Evolutionary conservation across 2,113 vertebrate species (phyloP), one percentile per base, ranked within the genome.

Genomic region (Prietella phreatophila): DNA sequence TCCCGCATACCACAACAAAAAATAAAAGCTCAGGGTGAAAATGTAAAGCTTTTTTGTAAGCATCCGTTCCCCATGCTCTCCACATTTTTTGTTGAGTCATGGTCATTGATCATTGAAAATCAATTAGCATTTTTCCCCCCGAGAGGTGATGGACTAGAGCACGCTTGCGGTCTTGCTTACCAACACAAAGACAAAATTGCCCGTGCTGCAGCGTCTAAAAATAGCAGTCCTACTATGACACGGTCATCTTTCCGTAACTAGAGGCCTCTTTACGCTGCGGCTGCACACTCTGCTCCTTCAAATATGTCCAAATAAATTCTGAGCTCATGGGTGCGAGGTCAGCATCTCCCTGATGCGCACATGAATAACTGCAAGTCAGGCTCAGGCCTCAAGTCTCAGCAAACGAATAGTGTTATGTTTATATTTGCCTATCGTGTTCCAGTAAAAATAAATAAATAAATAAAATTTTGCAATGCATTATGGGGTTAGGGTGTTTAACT

Each of bases 201-300:
- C 87, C 78, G 55, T 90, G 73, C 67, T 85, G 86, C 83, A 78
- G 84, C 75, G 20, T 69, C 86, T 88, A 86, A 86, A 86, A 90
- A 90, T 80, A 88, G 83, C 87, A 55, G 83, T 73, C 56, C 76
- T 83, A 63, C 75, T 42, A 86, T 73, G 61, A 83, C 81, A 86
- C 30, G 63, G 83, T 76, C 85, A 47, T 82, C 79, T 6, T 58
- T 60, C 53, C 36, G 33, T 82, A 82, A 71, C 85, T 82, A 36
- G 53, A 80, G 88, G 36, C 61, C 47, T 85, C 61, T 89, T 84
- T 76, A 87, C 47, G 25, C n/a, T 55, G 53, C n/a, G 60, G 67
- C 25, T 82, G 75, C 33, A 80, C 11, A 20, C 27, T 30, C 39
- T 6, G n/a, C 56, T 3, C 11, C 2, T 87, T 58, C 58, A 80